Evolutionary conservation across 2,113 vertebrate genomes (phyloP).

Genomic region (Xiphophorus maculatus): DNA sequence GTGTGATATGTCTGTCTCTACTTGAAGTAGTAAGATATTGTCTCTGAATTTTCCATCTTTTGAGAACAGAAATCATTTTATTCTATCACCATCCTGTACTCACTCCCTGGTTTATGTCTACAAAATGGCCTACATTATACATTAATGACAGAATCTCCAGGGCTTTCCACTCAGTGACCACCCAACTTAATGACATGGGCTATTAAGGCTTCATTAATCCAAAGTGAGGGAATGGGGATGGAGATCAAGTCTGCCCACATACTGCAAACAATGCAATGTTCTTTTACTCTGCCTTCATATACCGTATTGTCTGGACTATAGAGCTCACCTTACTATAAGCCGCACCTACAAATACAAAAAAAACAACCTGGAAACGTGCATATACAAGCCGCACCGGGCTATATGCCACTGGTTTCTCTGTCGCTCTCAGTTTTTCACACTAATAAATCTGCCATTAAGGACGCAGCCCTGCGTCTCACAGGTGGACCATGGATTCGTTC

Average conservation of each 20-base stretch:
- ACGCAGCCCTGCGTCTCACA: too few relatives aligned
- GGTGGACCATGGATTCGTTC: too few relatives aligned
- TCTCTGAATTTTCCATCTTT: background rate
- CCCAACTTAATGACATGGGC: constrained; percentile 52
- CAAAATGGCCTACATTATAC: constrained; percentile 21
- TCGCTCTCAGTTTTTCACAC: too few relatives aligned
- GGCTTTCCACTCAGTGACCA: constrained; percentile 50
- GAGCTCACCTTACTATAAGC: too few relatives aligned
- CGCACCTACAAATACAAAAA: too few relatives aligned
- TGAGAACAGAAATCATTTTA: background rate
- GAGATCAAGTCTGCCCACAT: constrained; percentile 22
- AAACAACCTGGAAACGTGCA: too few relatives aligned
- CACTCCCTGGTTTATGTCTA: constrained; percentile 9
- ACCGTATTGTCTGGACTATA: too few relatives aligned
- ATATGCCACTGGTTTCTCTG: too few relatives aligned
- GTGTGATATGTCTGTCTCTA: background rate
- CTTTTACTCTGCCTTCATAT: constrained; percentile 7
- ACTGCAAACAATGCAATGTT: constrained; percentile 45
- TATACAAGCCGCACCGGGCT: too few relatives aligned
- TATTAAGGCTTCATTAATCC: constrained; percentile 67
- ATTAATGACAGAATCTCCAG: constrained; percentile 30
- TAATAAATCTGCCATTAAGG: too few relatives aligned
- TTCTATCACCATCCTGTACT: constrained; percentile 2
- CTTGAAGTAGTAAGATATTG: constrained; percentile 13
- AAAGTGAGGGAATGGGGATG: constrained; percentile 45